A percentile compares a stretch with the other conserved stretches of the same genome.
Conservation (phyloP, 1,140 invertebrate genomes). For the Calliopsis andreniformis region DNA sequence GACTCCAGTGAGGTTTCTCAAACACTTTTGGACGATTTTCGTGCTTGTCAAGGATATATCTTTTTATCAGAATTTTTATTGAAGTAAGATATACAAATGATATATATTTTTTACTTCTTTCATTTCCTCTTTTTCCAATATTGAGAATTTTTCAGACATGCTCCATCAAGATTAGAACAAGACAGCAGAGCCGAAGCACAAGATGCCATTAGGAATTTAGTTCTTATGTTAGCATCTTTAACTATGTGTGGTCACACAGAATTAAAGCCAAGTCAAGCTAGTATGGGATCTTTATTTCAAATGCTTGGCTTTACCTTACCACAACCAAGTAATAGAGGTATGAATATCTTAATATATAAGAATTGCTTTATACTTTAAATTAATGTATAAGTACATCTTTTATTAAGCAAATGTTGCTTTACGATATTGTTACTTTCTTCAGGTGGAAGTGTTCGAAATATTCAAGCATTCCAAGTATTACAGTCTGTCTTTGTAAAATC, state of each 20-base stretch:
- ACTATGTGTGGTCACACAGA: conserved; percentile 96
- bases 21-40: conserved; percentile 96
- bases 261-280: conserved; percentile 91
- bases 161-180: conserved; percentile 87
- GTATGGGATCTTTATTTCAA: conserved; percentile 94
- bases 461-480: conserved; percentile 97
- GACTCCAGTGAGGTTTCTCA: conserved; percentile 99
- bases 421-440: conserved; percentile 29
- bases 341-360: neutral
- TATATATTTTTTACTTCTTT: conserved; percentile 47
- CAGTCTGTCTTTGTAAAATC: conserved; percentile 97
- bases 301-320: conserved; percentile 96
- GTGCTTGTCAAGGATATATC: conserved; percentile 95
- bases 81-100: conserved; percentile 85
- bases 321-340: conserved; percentile 93
- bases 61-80: conserved; percentile 97
- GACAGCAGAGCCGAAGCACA: conserved; percentile 89
- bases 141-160: conserved; percentile 74
- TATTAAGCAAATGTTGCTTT: neutral
- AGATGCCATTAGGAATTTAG: conserved; percentile 95
- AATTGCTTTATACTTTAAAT: neutral
- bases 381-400: neutral
- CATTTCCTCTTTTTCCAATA: too few species aligned
- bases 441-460: conserved; percentile 92
- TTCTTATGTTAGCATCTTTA: conserved; percentile 95